Base-by-base conservation (phyloP, 1,140 invertebrate species). In the Drosophila lini region DNA sequence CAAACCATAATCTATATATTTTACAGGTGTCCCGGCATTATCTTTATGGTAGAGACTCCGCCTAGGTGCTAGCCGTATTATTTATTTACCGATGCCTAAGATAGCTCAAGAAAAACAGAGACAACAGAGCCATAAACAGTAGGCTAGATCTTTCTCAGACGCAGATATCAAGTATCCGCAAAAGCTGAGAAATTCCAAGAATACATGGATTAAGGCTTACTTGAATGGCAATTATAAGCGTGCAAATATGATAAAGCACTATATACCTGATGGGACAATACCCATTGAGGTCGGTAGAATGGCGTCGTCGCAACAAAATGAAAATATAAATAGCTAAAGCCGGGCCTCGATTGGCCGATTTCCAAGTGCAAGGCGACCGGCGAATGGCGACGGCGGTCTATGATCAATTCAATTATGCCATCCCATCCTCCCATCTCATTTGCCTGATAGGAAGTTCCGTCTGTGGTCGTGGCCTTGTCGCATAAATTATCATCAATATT, bases 351-450 rank as follows among this genome's bases (percentile, higher is more conserved):
- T 83, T 83, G 77, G 62, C 62, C 61, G 31, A 62, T 80, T 68
- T 73, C 69, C 73, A 84, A 83, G 73, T 77, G 62, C 81, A 77
- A 84, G 77, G 81, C 75, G 41, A 42, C 41, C 41, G 16, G 16
- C 16, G 38, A 38, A 13, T 38, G 36, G 36, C 48, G 68, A 48
- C 69, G 45, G 44, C 68, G 65, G 65, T 71, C 52, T 69, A 70
- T 69, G 56, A 79, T 77, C 74, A 80, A 81, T 67, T 75, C 61
- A 73, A 73, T 73, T 70, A 69, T 44, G 55, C 63, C 70, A 64
- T 59, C 68, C 65, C 65, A 69, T 69, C 62, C 62, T 69, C 62
- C 65, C 70, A 67, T 74, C 69, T 34, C 55, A 74, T 79, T 74
- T 71, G 65, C 52, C 57, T 71, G 69, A 71, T 58, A 71, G 65